Percentiles rank a stretch among this genome's conserved stretches.
Evolutionary conservation across 2,797 vertebrate species (phyloP).

Genomic region (Crypturellus tataupa): DNA sequence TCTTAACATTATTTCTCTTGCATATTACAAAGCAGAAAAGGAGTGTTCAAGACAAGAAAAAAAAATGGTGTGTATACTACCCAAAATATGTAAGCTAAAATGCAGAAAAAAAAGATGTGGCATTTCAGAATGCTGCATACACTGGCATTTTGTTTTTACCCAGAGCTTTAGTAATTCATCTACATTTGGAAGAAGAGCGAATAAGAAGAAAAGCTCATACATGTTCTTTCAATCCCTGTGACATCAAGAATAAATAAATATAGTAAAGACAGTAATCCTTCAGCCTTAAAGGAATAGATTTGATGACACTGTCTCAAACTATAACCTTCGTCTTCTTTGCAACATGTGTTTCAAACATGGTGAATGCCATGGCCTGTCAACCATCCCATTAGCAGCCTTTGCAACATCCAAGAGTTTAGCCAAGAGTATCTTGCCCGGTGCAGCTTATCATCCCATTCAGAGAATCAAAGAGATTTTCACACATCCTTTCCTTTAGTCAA

Average conservation of each 20-base stretch:
- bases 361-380: neutral
- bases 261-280: neutral
- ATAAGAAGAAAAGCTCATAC: neutral
- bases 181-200: neutral
- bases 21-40: neutral
- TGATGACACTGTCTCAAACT: neutral
- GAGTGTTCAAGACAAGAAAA: neutral
- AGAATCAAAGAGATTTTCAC: neutral
- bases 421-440: neutral
- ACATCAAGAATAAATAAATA: neutral
- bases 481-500: neutral
- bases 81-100: neutral
- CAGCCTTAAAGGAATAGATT: neutral
- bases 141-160: neutral
- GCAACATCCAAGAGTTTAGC: neutral
- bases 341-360: neutral
- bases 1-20: neutral
- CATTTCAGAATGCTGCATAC: neutral
- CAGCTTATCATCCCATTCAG: neutral
- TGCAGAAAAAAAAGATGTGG: neutral
- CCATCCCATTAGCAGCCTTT: neutral
- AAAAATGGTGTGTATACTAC: neutral
- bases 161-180: neutral
- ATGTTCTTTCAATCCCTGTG: neutral
- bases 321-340: neutral